Evolutionary conservation across 2,797 vertebrate genomes (phyloP).

Genomic region (Acanthopagrus latus): DNA sequence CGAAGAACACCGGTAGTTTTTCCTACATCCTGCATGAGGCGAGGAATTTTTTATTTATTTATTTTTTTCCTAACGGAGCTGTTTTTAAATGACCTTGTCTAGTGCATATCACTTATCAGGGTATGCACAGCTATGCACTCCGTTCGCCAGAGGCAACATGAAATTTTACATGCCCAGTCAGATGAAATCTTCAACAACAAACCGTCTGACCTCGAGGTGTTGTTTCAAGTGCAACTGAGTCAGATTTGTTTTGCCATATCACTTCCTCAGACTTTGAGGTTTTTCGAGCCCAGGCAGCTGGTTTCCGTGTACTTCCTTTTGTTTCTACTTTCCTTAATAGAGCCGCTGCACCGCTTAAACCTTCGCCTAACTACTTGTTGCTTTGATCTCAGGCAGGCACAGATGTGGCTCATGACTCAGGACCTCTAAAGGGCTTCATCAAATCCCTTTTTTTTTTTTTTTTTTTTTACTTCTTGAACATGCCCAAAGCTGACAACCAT

Average conservation of each 20-base stretch:
- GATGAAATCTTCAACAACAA: slow-evolving; percentile 54
- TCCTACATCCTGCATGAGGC: slow-evolving; percentile 29
- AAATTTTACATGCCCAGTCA: slow-evolving; percentile 17
- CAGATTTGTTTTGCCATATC: slow-evolving; percentile 60
- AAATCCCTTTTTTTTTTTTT: background rate
- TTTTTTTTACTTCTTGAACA: slow-evolving; percentile 47
- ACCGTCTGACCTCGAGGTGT: slow-evolving; percentile 58
- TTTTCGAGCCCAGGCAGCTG: slow-evolving; percentile 50
- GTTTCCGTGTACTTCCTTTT: slow-evolving; percentile 56
- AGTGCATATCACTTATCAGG: slow-evolving; percentile 53
- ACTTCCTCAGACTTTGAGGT: slow-evolving; percentile 60
- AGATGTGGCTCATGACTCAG: slow-evolving; percentile 72
- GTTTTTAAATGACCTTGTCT: slow-evolving; percentile 52
- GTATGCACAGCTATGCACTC: slow-evolving; percentile 44
- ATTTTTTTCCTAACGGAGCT: slow-evolving; percentile 20
- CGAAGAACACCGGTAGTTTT: slow-evolving; percentile 24
- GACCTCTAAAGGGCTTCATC: slow-evolving; percentile 54
- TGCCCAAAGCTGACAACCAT: slow-evolving; percentile 45
- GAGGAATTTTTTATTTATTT: background rate
- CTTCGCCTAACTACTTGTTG: slow-evolving; percentile 38
- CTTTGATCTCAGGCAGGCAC: slow-evolving; percentile 63
- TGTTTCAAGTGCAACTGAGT: slow-evolving; percentile 58
- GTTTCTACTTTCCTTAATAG: slow-evolving; percentile 38
- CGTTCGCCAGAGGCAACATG: slow-evolving; percentile 53
- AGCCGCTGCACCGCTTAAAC: slow-evolving; percentile 45